Evolutionary conservation across 2,797 vertebrate genomes (phyloP).

Genomic region (Poeciliopsis paucimaculata): DNA sequence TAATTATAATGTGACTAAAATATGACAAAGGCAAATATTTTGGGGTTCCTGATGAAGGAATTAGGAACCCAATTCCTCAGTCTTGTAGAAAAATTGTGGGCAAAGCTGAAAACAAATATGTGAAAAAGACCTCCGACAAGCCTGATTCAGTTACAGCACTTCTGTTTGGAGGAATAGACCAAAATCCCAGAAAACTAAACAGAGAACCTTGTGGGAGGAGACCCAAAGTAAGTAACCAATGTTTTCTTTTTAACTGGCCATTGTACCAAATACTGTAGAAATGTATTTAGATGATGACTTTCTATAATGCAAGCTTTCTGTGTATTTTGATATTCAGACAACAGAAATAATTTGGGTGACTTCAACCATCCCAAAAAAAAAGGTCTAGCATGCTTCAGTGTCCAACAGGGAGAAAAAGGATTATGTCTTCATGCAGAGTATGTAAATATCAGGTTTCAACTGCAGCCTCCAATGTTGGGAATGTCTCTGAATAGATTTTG

Average conservation of each 20-base stretch:
- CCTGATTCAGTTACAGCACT: not conserved
- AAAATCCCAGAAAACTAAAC: not conserved
- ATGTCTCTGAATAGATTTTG: slow-evolving; percentile 41
- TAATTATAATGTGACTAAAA: not conserved
- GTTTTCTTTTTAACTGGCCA: not conserved
- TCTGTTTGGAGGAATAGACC: not conserved
- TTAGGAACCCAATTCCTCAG: not conserved
- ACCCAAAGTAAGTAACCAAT: not conserved
- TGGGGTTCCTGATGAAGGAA: too few relatives aligned
- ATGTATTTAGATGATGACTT: not conserved
- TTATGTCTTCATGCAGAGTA: not conserved
- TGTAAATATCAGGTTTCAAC: not conserved
- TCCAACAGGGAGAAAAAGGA: not conserved
- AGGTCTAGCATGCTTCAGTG: not conserved
- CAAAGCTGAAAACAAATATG: not conserved
- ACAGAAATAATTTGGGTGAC: not conserved
- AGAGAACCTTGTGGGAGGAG: not conserved
- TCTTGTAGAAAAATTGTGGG: not conserved
- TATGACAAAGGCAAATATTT: not conserved
- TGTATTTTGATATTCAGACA: not conserved
- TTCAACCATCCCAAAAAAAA: not conserved
- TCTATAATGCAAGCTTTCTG: not conserved
- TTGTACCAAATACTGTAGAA: not conserved
- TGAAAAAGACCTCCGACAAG: not conserved
- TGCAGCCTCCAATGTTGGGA: slow-evolving; percentile 11